These are phyloP conservation scores for Protodeltote pygarga DNA, from an alignment of 2,888 invertebrate species.

Conservation along the genomic window DNA sequence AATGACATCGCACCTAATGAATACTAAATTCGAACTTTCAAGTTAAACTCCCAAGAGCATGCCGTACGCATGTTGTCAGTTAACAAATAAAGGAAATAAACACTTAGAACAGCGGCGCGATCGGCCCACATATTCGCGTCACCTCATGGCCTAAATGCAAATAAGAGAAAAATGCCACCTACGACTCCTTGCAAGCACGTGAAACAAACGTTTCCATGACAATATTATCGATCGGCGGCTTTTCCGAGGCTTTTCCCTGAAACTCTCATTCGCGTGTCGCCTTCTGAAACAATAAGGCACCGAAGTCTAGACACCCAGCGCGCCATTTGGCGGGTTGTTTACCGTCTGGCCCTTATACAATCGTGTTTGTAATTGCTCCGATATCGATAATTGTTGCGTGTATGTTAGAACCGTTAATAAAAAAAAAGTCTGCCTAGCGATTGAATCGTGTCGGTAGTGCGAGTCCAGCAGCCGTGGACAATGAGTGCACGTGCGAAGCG, in stretches of 20 bases:
- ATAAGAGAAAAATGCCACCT: conserved; percentile 74
- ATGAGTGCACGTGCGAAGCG: conserved; percentile 81
- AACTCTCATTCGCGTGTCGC: conserved; percentile 80
- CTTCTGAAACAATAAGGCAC: conserved; percentile 76
- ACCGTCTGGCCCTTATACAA: conserved; percentile 36
- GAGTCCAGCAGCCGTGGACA: conserved; percentile 72
- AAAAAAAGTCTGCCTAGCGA: conserved; percentile 59
- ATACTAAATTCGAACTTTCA: conserved; percentile 47
- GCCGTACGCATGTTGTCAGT: neutral
- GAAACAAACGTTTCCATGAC: conserved; percentile 83
- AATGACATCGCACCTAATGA: conserved; percentile 44
- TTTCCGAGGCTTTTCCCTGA: conserved; percentile 83
- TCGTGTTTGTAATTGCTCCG: conserved; percentile 48
- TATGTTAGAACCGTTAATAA: conserved; percentile 53
- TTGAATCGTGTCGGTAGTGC: conserved; percentile 55
- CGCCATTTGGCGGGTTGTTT: conserved; percentile 28
- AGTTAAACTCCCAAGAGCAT: conserved; percentile 37
- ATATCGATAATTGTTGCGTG: conserved; percentile 48
- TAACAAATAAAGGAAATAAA: conserved; percentile 19
- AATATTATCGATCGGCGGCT: conserved; percentile 84
- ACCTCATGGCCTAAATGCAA: conserved; percentile 82
- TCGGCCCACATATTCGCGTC: conserved; percentile 64
- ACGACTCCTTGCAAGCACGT: conserved; percentile 72
- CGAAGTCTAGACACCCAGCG: conserved; percentile 64
- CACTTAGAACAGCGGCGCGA: conserved; percentile 26